Percentiles rank a stretch among this genome's conserved stretches.
Evolutionary conservation across 2,113 vertebrate genomes (phyloP).

Genomic region (Nannobrachium achirus): DNA sequence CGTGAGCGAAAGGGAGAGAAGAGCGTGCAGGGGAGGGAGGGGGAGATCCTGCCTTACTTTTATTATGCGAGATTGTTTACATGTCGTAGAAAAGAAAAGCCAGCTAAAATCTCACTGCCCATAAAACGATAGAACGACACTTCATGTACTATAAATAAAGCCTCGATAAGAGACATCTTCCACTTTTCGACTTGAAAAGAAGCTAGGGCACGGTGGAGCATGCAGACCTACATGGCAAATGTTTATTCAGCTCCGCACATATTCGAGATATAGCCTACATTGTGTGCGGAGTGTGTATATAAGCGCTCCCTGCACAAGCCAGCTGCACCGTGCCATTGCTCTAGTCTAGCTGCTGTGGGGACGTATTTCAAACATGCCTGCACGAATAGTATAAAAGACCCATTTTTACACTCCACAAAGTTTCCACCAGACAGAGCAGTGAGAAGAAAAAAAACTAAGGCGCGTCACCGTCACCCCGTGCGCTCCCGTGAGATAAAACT

Average conservation of each 20-base stretch:
- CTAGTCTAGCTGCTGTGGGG: conserved; percentile 2
- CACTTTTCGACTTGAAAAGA: conserved; percentile 1
- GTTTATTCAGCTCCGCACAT: conserved; percentile 71
- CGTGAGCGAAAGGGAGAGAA: neutral
- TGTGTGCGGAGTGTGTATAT: conserved; percentile 44
- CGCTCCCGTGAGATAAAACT: conserved; percentile 18
- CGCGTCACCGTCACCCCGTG: conserved; percentile 6
- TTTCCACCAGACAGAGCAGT: conserved; percentile 19
- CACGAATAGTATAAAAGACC: conserved; percentile 56
- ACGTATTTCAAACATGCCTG: conserved; percentile 57
- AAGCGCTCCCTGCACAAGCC: conserved; percentile 42
- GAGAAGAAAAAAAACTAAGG: neutral
- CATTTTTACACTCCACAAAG: neutral
- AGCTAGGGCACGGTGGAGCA: too few species aligned
- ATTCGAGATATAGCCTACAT: conserved; percentile 58
- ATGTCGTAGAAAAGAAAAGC: neutral
- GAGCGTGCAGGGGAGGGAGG: neutral
- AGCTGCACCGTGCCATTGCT: conserved; percentile 32
- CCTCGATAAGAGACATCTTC: too few species aligned
- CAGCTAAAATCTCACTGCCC: neutral
- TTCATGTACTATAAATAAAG: conserved; percentile 10
- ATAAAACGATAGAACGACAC: conserved; percentile 22
- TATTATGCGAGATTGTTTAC: conserved; percentile 30
- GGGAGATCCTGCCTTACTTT: neutral
- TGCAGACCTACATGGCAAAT: conserved; percentile 58